Evolutionary conservation across 2,888 invertebrate genomes (phyloP).

Genomic region (Caprella mutica): DNA sequence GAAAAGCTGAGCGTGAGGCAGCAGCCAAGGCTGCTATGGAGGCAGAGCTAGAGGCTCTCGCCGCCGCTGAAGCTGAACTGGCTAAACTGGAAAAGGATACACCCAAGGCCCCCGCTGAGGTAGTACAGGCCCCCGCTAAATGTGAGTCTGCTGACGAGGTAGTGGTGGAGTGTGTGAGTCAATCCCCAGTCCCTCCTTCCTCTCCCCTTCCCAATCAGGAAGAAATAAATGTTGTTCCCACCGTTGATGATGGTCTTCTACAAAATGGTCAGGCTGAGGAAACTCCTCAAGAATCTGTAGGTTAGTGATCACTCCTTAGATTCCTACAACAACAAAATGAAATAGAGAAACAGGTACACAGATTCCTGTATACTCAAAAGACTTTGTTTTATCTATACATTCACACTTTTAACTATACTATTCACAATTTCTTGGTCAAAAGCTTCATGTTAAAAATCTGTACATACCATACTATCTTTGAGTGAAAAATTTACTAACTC

Average conservation of each 20-base stretch:
- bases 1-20: slow-evolving; percentile 34
- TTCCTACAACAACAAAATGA: no score
- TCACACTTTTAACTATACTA: no score
- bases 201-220: background rate
- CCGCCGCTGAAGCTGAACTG: slow-evolving; percentile 32
- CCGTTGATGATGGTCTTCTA: background rate
- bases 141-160: slow-evolving; percentile 31
- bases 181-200: slow-evolving; percentile 23
- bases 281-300: slow-evolving; percentile 4
- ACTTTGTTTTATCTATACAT: no score
- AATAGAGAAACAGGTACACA: no score
- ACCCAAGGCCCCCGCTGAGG: slow-evolving; percentile 9
- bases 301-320: no score
- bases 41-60: slow-evolving; percentile 32
- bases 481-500: no score
- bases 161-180: slow-evolving; percentile 31
- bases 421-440: no score
- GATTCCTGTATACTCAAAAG: no score
- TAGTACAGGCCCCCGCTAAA: slow-evolving; percentile 32
- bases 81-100: slow-evolving; percentile 29
- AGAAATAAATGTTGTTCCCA: no score
- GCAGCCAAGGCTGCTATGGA: slow-evolving; percentile 35
- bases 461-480: no score
- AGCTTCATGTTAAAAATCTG: no score
- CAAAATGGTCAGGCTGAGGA: slow-evolving; percentile 6